These are phyloP conservation scores for Periparus ater DNA, from an alignment of 2,797 vertebrate genomes.

Conservation along the genomic window DNA sequence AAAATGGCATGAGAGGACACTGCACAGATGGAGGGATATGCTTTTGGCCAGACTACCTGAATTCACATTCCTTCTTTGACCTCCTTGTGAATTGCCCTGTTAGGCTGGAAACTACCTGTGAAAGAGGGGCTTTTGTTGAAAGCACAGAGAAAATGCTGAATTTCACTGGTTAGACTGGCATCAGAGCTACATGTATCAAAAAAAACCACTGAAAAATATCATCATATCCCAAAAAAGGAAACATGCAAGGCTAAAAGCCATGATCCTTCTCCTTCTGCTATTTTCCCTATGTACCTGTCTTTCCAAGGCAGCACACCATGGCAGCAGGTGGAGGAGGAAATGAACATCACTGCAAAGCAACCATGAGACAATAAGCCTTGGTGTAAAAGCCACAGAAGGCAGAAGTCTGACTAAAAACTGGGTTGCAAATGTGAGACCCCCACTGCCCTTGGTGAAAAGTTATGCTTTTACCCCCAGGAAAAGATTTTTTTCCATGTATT, in stretches of 20 bases:
- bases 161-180: background rate
- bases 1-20: background rate
- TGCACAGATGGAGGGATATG: background rate
- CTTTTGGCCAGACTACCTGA: background rate
- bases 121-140: background rate
- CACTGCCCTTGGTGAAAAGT: background rate
- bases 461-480: background rate
- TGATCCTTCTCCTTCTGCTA: background rate
- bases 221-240: background rate
- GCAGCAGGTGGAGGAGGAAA: background rate
- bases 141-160: background rate
- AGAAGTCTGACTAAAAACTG: background rate
- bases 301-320: background rate
- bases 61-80: background rate
- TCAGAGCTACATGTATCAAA: background rate
- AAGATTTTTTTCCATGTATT: background rate
- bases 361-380: fast-evolving
- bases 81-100: background rate
- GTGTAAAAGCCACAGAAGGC: background rate
- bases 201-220: background rate
- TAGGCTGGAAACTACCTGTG: background rate
- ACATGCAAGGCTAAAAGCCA: background rate
- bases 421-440: background rate
- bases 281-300: background rate
- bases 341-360: background rate